These are phyloP conservation scores for Euura saliciscinereae DNA, from an alignment of 1,140 invertebrate genomes.

Conservation along the genomic window DNA sequence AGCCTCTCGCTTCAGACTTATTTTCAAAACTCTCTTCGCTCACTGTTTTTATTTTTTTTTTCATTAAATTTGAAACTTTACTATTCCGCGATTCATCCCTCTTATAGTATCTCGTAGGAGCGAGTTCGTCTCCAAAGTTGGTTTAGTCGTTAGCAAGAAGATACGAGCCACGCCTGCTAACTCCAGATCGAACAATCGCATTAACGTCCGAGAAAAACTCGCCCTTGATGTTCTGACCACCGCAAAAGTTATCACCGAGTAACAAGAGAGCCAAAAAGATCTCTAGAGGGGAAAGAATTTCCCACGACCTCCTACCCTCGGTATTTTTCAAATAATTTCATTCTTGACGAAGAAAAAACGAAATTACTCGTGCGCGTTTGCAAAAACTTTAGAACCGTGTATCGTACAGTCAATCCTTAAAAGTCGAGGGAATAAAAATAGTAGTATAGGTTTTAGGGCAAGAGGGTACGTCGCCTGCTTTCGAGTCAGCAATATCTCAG, in stretches of 20 bases:
- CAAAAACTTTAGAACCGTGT: no score
- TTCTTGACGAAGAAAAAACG: not conserved
- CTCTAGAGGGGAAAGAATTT: not conserved
- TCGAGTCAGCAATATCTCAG: not conserved
- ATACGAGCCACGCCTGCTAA: not conserved
- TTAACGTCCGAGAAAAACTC: not conserved
- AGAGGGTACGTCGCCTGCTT: not conserved
- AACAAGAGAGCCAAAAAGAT: no score
- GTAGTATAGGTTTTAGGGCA: no score
- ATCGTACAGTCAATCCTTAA: no score
- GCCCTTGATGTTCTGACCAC: not conserved
- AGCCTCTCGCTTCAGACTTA: no score
- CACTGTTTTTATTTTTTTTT: no score
- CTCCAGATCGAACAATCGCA: conserved; percentile 2
- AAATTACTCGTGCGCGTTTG: not conserved
- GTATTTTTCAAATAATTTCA: not conserved
- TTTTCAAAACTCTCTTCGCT: no score
- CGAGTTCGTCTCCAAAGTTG: not conserved
- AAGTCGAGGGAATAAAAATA: no score
- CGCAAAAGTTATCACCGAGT: not conserved
- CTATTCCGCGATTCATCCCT: not conserved
- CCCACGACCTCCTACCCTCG: not conserved
- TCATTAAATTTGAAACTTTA: not conserved
- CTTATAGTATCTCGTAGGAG: not conserved
- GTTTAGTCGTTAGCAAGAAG: not conserved